phyloP scores from a whole-genome alignment of 2,113 vertebrate species.

The Desmodus rotundus region DNA sequence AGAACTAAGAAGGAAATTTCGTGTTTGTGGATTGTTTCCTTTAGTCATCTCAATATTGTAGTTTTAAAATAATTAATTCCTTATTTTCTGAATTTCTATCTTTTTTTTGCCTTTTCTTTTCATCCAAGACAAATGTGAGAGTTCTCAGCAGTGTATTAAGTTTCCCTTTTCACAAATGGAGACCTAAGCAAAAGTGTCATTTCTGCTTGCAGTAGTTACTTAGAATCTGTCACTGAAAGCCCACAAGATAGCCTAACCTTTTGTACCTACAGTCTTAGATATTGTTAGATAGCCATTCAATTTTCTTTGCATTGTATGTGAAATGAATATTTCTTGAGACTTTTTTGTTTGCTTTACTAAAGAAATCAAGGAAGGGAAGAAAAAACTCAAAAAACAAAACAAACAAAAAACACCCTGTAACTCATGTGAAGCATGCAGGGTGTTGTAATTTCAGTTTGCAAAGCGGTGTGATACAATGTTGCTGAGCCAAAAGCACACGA shows the following conservation, averaged over 20 bases:
- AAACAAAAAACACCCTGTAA: conserved; percentile 66
- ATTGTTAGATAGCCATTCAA: conserved; percentile 65
- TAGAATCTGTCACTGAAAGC: conserved; percentile 13
- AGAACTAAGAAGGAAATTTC: conserved; percentile 9
- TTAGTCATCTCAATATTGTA: neutral
- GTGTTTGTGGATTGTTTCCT: neutral
- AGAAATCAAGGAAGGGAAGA: conserved; percentile 55
- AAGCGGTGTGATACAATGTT: conserved; percentile 89
- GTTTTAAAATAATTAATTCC: neutral
- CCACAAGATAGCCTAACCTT: conserved; percentile 35
- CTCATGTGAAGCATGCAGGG: conserved; percentile 72
- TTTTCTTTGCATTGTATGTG: conserved; percentile 60
- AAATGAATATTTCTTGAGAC: conserved; percentile 68
- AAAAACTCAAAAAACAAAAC: conserved; percentile 23
- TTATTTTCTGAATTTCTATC: conserved; percentile 39
- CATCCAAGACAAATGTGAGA: neutral
- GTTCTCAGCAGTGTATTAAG: neutral
- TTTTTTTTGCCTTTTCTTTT: neutral
- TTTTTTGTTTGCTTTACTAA: conserved; percentile 57
- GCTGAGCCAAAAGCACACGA: conserved; percentile 86
- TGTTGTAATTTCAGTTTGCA: conserved; percentile 83
- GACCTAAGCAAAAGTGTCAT: conserved; percentile 30
- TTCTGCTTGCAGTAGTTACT: neutral
- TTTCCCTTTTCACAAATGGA: conserved; percentile 29
- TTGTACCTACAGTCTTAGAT: conserved; percentile 56